A percentile compares a stretch with the other conserved stretches of the same genome.
Conservation (phyloP, 2,888 invertebrate genomes). For the Hydropsyche betteni region DNA sequence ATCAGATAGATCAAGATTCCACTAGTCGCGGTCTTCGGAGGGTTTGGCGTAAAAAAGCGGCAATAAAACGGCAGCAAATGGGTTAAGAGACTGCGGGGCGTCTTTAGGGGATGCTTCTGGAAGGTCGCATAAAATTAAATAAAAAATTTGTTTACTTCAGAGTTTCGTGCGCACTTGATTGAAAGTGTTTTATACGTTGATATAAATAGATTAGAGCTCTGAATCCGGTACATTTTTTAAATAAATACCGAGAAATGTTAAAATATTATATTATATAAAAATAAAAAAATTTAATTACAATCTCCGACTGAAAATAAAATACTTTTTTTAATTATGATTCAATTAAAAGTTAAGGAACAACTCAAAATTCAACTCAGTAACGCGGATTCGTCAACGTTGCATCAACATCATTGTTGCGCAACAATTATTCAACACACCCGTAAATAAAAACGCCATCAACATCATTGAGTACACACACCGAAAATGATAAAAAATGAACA, state of each 20-base stretch:
- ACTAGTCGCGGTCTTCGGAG: constrained; percentile 24
- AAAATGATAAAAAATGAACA: constrained; percentile 4
- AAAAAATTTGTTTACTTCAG: too few relatives aligned
- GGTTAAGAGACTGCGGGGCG: constrained; percentile 44
- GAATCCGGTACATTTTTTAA: too few relatives aligned
- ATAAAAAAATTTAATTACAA: background rate
- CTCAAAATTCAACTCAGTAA: background rate
- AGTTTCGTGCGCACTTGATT: too few relatives aligned
- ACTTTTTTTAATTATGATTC: too few relatives aligned
- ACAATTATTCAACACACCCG: constrained; percentile 1
- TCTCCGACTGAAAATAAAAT: background rate
- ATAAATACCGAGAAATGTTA: too few relatives aligned
- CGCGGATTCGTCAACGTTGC: too few relatives aligned
- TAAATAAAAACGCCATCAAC: constrained; percentile 12
- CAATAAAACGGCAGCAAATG: constrained; percentile 50
- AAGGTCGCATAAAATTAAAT: too few relatives aligned
- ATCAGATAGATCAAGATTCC: constrained; percentile 46
- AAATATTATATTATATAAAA: too few relatives aligned
- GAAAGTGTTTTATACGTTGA: too few relatives aligned
- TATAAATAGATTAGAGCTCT: too few relatives aligned
- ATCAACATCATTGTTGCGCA: constrained; percentile 5
- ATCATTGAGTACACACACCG: background rate
- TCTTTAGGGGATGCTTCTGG: constrained; percentile 34
- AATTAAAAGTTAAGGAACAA: too few relatives aligned
- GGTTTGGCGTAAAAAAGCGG: constrained; percentile 32